Conservation (phyloP, 2,113 vertebrate genomes). For the Toxotes jaculatrix region DNA sequence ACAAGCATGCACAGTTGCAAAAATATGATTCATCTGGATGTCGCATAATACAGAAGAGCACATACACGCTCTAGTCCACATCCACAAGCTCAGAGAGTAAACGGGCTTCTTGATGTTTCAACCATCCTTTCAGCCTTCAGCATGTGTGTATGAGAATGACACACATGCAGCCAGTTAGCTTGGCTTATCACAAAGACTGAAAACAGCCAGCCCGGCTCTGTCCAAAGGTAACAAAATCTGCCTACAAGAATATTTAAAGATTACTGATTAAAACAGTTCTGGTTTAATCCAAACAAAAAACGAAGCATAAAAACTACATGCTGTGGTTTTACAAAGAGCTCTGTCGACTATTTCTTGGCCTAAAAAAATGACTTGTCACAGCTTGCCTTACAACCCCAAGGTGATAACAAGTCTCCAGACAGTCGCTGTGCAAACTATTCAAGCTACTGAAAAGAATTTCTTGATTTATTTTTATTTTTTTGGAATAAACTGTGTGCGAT, state of each 20-base stretch:
- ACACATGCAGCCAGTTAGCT: not conserved
- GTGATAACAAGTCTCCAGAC: not conserved
- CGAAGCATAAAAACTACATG: not conserved
- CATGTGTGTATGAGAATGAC: too few relatives aligned
- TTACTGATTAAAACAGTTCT: not conserved
- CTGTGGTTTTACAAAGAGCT: not conserved
- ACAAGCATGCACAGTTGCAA: conserved; percentile 34
- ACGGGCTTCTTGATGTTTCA: too few relatives aligned
- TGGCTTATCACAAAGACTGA: not conserved
- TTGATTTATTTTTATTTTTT: not conserved
- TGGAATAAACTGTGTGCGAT: not conserved
- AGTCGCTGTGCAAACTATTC: not conserved
- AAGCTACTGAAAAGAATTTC: not conserved
- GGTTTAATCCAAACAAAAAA: not conserved
- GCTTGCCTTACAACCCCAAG: not conserved
- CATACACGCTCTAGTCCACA: conserved; percentile 21
- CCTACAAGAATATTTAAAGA: not conserved
- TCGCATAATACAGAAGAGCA: conserved; percentile 20
- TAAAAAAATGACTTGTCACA: not conserved
- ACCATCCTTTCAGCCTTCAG: too few relatives aligned
- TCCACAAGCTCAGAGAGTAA: conserved; percentile 14
- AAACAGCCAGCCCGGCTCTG: not conserved
- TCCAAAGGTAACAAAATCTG: not conserved
- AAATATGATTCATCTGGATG: conserved; percentile 40
- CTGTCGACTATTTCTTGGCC: not conserved